phyloP scores from a whole-genome alignment of 2,888 invertebrate genomes.

The Deilephila porcellus region DNA sequence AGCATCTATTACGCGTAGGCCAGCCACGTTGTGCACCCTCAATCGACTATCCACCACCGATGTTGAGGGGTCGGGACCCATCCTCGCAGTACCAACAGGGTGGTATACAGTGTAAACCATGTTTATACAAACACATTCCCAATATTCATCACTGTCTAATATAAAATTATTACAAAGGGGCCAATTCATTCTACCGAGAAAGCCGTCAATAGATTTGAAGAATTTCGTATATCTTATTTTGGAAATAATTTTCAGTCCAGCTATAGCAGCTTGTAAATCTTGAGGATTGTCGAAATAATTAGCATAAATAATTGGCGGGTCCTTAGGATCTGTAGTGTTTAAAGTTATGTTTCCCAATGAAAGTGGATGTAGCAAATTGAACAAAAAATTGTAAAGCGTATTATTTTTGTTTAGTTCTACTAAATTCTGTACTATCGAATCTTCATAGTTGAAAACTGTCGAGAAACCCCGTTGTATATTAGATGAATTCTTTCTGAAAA shows the following conservation, averaged over 20 bases:
- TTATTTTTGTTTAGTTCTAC: constrained; percentile 53
- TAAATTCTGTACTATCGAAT: constrained; percentile 50
- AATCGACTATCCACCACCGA: constrained; percentile 83
- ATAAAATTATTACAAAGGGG: constrained; percentile 52
- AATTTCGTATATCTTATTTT: constrained; percentile 55
- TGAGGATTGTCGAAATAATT: constrained; percentile 85
- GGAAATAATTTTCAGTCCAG: constrained; percentile 58
- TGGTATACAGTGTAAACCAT: constrained; percentile 84
- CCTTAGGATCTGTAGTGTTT: constrained; percentile 81
- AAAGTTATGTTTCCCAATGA: constrained; percentile 84
- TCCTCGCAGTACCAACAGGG: constrained; percentile 87
- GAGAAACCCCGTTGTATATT: background rate
- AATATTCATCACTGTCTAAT: constrained; percentile 57
- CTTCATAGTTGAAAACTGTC: constrained; percentile 56
- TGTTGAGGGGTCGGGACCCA: constrained; percentile 75
- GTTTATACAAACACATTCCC: constrained; percentile 78
- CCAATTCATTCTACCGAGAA: constrained; percentile 54
- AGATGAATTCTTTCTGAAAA: constrained; percentile 59
- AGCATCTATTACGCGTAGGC: constrained; percentile 89
- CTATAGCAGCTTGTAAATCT: constrained; percentile 71
- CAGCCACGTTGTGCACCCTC: constrained; percentile 86
- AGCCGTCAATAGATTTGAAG: constrained; percentile 57
- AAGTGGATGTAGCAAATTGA: constrained; percentile 75
- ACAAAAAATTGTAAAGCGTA: constrained; percentile 59
- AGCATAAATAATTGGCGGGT: constrained; percentile 85